Base-by-base conservation (phyloP, 1,140 invertebrate genomes). In the Lepidurus packardi region DNA sequence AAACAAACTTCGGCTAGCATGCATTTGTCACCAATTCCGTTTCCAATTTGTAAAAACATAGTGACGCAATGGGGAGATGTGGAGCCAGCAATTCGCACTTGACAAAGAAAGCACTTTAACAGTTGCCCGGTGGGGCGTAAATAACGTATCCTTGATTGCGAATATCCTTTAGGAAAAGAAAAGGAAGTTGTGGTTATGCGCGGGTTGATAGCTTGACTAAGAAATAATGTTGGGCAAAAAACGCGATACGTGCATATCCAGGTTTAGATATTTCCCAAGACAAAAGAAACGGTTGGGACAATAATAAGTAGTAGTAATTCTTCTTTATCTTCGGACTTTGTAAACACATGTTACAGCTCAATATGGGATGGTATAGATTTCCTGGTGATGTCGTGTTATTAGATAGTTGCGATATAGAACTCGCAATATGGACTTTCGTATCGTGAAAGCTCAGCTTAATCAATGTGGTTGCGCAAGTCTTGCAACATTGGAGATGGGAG, bases 31-130 rank as follows among this genome's bases (percentile, higher is more conserved):
- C 13, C 21, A 21, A 34, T 34, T 65, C 53, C 53, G 21, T 65
- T 65, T 9, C 8, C 6, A 65, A 65, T 10, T 65, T 9, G 21
- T 16, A 16, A 65, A 65, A 65, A 65, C 53, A 65, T n/a, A 65
- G 53, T 65, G 53, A 65, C 53, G 53, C 53, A 65, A 65, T 65
- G 53, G 53, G 13, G 13, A 65, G 53, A 65, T 65, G 53, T 7
- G 16, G 53, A 65, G 21, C 4, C 16, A 65, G 16, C 53, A 11
- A 65, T 13, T 21, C 53, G 21, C 53, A 65, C 53, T n/a, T 65
- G 53, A 21, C 13, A 11, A 13, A n/a, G n/a, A n/a, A n/a, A n/a
- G n/a, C n/a, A n/a, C n/a, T 65, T n/a, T 65, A 7, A 21, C 53
- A 65, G 53, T 21, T 21, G 34, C 3, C 34, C 3, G 34, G 34